A percentile compares a stretch with the other conserved stretches of the same genome.
Conservation (phyloP, 2,113 vertebrate species). For the Tichodroma muraria region DNA sequence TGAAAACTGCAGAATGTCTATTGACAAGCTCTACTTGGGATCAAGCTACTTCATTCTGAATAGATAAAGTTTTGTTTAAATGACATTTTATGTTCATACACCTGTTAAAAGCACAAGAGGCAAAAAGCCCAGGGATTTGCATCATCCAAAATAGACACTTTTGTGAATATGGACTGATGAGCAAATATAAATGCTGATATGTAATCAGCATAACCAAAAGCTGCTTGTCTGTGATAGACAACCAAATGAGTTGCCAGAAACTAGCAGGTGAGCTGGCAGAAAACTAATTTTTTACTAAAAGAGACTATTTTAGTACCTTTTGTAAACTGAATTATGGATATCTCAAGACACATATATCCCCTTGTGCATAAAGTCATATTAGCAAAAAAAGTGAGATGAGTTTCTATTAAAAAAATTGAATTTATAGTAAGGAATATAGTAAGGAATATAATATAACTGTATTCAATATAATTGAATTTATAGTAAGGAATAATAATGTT, state of each 20-base stretch:
- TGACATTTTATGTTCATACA: background rate
- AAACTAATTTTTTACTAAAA: background rate
- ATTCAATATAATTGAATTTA: constrained; percentile 3
- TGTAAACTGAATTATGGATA: background rate
- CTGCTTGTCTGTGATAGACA: background rate
- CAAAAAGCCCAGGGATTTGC: background rate
- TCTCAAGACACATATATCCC: background rate
- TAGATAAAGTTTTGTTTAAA: background rate
- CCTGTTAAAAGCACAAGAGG: background rate
- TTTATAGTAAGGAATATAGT: background rate
- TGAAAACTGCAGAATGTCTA: background rate
- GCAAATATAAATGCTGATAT: background rate
- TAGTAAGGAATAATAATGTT: background rate
- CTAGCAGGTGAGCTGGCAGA: background rate
- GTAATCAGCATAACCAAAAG: background rate
- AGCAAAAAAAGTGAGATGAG: background rate
- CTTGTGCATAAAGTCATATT: background rate
- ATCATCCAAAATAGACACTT: background rate
- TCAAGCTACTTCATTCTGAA: background rate
- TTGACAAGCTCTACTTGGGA: background rate
- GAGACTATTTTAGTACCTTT: background rate
- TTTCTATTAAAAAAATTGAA: background rate
- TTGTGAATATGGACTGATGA: background rate
- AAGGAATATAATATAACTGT: background rate
- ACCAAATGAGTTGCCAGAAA: background rate